Conservation (phyloP, 2,797 vertebrate genomes). For the Pangasius krempfi region DNA sequence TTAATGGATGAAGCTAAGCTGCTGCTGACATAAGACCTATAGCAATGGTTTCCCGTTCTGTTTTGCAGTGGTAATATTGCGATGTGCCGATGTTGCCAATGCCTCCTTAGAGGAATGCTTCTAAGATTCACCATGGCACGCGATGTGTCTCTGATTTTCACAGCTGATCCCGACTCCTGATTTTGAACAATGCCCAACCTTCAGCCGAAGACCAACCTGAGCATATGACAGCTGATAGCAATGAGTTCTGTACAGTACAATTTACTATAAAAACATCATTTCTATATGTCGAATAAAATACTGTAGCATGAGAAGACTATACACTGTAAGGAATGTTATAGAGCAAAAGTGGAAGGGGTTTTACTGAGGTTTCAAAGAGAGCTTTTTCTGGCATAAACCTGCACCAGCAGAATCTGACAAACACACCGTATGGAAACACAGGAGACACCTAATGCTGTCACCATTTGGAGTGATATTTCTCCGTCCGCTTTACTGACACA, state of each 20-base stretch:
- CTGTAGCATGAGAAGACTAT: background rate
- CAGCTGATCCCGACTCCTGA: background rate
- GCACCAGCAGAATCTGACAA: slow-evolving; percentile 9
- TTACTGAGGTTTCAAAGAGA: background rate
- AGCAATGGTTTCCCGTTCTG: background rate
- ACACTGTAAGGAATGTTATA: background rate
- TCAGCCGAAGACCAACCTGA: background rate
- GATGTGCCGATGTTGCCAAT: background rate
- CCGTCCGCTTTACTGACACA: background rate
- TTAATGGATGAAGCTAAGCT: slow-evolving; percentile 15
- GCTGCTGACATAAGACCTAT: slow-evolving; percentile 15
- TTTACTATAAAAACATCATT: background rate
- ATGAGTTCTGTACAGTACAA: background rate
- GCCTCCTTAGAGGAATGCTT: background rate
- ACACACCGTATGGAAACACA: background rate
- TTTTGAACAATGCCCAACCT: background rate
- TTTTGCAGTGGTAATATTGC: background rate
- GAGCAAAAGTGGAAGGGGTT: background rate
- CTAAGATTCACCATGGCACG: background rate
- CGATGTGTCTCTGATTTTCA: background rate
- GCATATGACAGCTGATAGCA: background rate
- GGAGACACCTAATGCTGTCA: background rate
- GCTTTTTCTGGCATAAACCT: background rate
- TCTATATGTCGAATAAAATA: background rate
- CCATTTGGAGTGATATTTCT: background rate